These are phyloP conservation scores for Copidosoma floridanum DNA, from an alignment of 1,140 invertebrate genomes.

Conservation along the genomic window DNA sequence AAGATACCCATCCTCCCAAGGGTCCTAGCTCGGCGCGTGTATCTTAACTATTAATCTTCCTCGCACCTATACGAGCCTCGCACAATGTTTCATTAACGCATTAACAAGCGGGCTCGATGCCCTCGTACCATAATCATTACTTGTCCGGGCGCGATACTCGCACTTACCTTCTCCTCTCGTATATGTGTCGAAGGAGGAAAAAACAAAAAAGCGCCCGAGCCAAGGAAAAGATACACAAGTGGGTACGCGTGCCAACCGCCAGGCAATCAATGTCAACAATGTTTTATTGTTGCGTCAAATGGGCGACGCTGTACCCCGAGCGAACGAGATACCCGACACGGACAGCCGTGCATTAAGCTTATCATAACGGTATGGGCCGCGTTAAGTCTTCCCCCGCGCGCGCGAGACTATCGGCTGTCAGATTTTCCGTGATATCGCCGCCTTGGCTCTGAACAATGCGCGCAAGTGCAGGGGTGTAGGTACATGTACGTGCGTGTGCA, in stretches of 20 bases:
- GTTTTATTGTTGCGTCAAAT: slow-evolving; percentile 56
- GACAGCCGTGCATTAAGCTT: slow-evolving; percentile 53
- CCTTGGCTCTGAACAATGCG: slow-evolving; percentile 20
- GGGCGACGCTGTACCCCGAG: slow-evolving; percentile 32
- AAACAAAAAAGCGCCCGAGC: neutral
- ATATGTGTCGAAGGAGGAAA: neutral
- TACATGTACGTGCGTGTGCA: too few species aligned
- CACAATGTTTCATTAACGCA: slow-evolving; percentile 22
- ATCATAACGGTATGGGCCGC: slow-evolving; percentile 47
- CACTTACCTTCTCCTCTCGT: neutral
- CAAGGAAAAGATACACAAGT: neutral
- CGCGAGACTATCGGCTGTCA: slow-evolving; percentile 25
- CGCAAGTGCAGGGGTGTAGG: neutral
- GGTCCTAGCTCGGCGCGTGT: neutral
- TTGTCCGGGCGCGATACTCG: neutral
- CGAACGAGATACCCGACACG: slow-evolving; percentile 38
- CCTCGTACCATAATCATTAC: too few species aligned
- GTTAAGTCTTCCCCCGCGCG: slow-evolving; percentile 22
- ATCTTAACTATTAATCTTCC: slow-evolving; percentile 22
- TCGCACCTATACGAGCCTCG: slow-evolving; percentile 5
- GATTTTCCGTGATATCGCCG: slow-evolving; percentile 20
- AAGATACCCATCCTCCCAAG: too few species aligned
- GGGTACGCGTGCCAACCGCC: neutral
- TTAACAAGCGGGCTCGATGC: neutral
- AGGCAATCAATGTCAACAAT: slow-evolving; percentile 54